Percentiles rank a stretch among this genome's conserved stretches.
These are phyloP conservation scores for Corvus moneduloides DNA, from an alignment of 2,113 vertebrate genomes.

Conservation along the genomic window DNA sequence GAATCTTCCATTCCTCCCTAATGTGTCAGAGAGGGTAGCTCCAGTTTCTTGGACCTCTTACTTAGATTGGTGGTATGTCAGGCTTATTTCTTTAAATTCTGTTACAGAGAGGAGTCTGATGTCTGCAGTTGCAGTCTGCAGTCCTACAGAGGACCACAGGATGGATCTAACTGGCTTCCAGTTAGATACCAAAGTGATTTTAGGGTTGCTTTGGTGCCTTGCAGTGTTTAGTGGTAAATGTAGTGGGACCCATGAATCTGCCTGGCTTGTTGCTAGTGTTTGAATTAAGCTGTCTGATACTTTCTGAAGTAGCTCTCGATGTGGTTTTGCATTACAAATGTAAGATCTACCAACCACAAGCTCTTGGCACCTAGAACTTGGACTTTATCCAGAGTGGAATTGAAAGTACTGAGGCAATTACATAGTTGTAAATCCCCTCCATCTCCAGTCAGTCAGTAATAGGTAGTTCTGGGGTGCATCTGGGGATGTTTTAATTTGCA, in stretches of 20 bases:
- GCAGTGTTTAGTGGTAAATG: not conserved
- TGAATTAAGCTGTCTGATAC: not conserved
- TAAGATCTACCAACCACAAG: not conserved
- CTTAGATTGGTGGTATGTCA: not conserved
- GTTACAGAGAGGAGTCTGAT: not conserved
- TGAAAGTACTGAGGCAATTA: not conserved
- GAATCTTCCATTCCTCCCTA: not conserved
- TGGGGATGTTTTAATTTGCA: not conserved
- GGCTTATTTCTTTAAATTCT: not conserved
- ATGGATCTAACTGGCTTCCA: not conserved
- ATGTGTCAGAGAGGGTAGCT: not conserved
- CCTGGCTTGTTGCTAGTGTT: not conserved
- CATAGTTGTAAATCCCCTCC: not conserved
- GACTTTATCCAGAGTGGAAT: not conserved
- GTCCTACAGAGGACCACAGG: not conserved
- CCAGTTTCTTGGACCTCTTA: not conserved
- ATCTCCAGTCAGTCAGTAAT: not conserved
- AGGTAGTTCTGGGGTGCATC: not conserved
- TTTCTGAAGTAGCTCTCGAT: not conserved
- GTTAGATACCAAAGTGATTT: not conserved
- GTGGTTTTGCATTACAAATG: not conserved
- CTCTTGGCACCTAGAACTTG: not conserved
- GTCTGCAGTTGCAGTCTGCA: not conserved
- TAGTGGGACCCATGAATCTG: not conserved
- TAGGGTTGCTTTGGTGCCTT: not conserved